Evolutionary conservation across 1,140 invertebrate genomes (phyloP).

Genomic region (Ceratina calcarata): DNA sequence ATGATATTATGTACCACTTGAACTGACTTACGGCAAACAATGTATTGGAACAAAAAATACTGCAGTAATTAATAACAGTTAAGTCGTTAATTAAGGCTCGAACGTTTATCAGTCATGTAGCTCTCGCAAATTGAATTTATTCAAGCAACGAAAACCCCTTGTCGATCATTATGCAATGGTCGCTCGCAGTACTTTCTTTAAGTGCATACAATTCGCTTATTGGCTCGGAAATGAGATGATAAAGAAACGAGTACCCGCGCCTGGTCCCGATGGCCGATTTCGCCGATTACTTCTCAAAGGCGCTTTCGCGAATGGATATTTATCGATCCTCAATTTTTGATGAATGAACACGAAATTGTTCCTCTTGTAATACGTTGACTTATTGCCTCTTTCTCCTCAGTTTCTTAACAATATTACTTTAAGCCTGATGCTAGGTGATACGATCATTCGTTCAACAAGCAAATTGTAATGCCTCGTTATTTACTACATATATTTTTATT

Average conservation of each 20-base stretch:
- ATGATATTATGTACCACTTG: too few species aligned
- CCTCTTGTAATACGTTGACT: background rate
- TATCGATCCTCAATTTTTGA: conserved; percentile 42
- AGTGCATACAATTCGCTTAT: conserved; percentile 37
- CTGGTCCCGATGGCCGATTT: conserved; percentile 44
- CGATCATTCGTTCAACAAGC: too few species aligned
- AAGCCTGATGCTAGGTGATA: too few species aligned
- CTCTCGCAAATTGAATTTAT: background rate
- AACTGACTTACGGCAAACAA: too few species aligned
- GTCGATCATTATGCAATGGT: background rate
- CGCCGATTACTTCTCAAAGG: conserved; percentile 43
- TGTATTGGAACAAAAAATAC: too few species aligned
- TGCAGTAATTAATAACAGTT: too few species aligned
- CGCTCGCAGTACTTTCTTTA: conserved; percentile 17
- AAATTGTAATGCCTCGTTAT: too few species aligned
- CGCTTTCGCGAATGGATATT: conserved; percentile 51
- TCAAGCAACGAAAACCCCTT: background rate
- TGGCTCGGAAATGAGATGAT: conserved; percentile 47
- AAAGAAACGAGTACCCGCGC: conserved; percentile 11
- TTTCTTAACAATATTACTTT: too few species aligned
- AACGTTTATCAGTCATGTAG: background rate
- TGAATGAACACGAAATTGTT: conserved; percentile 34
- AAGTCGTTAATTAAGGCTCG: too few species aligned
- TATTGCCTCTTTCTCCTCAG: too few species aligned
- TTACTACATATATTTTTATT: too few species aligned